Evolutionary conservation across 2,888 invertebrate genomes (phyloP), one percentile per base, ranked within the genome.

Genomic region (Temnothorax unifasciatus): DNA sequence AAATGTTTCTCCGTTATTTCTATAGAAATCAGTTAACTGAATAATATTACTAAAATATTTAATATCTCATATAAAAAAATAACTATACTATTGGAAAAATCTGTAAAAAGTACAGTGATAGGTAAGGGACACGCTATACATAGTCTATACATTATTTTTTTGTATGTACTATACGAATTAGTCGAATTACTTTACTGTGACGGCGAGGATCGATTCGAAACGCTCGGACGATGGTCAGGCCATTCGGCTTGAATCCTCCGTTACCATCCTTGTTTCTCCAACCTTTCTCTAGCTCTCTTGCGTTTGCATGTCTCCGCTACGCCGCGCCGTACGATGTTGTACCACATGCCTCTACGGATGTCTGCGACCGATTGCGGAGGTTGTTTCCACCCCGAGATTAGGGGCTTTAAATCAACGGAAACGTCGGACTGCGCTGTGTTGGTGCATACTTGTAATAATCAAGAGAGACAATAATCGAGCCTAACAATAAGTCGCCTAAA

Each of bases 331-430:
- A 81, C 71, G 47, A 81, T 50, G 73, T 59, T 81, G 81, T 83
- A 68, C 71, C 34, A 57, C 69, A 77, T 74, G 77, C 71, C 57
- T 82, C 71, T 75, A 57, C 41, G 75, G 68, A 83, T 85, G 82
- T 69, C 61, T 83, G 59, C 54, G 64, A 75, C 81, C 18, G 63
- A 34, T 13, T 61, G 59, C 57, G 11, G 75, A 71, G 86, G 85
- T 87, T 88, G 86, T 86, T 85, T 69, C 86, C 73, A 68, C 18
- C 76, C 68, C 57, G 88, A 90, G 88, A 90, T 90, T 90, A 90
- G 86, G 83, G 84, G 87, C 85, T 88, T 88, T 90, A 90, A 90
- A 90, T 90, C 90, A 90, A 87, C 81, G 85, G 85, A 86, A 87
- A 86, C 75, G 34, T 34, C 6, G 34, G 34, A 34, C 29, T 57